These are phyloP conservation scores for Hippocampus barbouri DNA, from an alignment of 2,113 vertebrate genomes.

Conservation along the genomic window DNA sequence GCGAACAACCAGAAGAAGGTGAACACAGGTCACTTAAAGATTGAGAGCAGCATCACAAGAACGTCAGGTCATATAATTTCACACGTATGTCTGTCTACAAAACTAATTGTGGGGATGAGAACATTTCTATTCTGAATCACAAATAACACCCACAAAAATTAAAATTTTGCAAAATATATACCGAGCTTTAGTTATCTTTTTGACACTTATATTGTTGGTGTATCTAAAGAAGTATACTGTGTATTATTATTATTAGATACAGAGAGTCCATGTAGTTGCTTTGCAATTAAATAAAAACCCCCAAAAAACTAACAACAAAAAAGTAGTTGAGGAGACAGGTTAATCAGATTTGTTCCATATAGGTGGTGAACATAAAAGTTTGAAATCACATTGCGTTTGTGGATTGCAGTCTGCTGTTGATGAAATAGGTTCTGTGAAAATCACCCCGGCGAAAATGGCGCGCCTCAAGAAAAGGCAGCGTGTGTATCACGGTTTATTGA, in stretches of 20 bases:
- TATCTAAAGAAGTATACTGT: neutral
- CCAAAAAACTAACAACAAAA: too few relatives aligned
- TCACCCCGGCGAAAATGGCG: neutral
- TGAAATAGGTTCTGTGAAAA: neutral
- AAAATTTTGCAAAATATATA: neutral
- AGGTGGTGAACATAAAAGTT: neutral
- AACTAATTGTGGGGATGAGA: neutral
- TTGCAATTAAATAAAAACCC: neutral
- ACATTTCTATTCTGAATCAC: neutral
- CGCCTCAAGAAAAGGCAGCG: neutral
- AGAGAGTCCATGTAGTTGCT: neutral
- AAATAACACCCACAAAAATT: neutral
- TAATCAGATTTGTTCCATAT: neutral
- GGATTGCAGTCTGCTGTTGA: neutral
- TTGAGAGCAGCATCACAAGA: too few relatives aligned
- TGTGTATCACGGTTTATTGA: conserved; percentile 1
- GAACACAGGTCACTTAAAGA: too few relatives aligned
- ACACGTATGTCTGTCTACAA: too few relatives aligned
- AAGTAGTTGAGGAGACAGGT: too few relatives aligned
- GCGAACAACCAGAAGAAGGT: too few relatives aligned
- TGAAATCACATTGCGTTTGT: neutral
- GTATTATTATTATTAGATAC: too few relatives aligned
- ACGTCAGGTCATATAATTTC: too few relatives aligned
- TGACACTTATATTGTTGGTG: neutral
- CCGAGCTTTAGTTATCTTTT: neutral